Evolutionary conservation across 2,888 invertebrate genomes (phyloP).

Genomic region (Suillia variegata): DNA sequence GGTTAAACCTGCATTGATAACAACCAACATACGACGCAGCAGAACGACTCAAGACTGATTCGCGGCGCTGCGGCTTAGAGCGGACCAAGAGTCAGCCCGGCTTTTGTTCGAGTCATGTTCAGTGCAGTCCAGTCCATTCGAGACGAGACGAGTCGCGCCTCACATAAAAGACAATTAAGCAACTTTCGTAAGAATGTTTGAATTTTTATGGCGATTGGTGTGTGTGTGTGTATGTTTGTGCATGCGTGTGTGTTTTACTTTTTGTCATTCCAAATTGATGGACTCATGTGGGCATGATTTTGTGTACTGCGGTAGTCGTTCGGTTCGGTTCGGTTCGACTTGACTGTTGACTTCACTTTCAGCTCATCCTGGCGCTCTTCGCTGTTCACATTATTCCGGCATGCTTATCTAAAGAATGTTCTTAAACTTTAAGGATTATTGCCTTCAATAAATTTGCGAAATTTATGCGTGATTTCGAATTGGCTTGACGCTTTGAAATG

Average conservation of each 20-base stretch:
- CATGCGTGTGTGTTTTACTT: not conserved
- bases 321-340: not conserved
- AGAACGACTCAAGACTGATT: not conserved
- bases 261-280: constrained; percentile 2
- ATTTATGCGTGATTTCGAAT: constrained; percentile 13
- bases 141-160: no score
- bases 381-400: constrained; percentile 15
- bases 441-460: constrained; percentile 51
- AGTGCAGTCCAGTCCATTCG: no score
- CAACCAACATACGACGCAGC: constrained; percentile 15
- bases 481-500: constrained; percentile 7
- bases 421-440: constrained; percentile 57
- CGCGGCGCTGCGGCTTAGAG: not conserved
- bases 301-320: constrained; percentile 12
- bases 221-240: constrained; percentile 18
- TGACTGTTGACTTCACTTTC: constrained; percentile 22
- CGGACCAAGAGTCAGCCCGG: not conserved
- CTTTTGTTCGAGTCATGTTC: not conserved
- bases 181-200: constrained; percentile 27
- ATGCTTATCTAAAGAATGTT: constrained; percentile 53
- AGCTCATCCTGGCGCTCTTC: not conserved
- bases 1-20: constrained; percentile 61
- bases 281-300: not conserved
- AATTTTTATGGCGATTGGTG: constrained; percentile 18
- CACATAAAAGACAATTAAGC: constrained; percentile 43